Base-by-base conservation (phyloP, 2,113 vertebrate species). In the Potamarius usumacintae region DNA sequence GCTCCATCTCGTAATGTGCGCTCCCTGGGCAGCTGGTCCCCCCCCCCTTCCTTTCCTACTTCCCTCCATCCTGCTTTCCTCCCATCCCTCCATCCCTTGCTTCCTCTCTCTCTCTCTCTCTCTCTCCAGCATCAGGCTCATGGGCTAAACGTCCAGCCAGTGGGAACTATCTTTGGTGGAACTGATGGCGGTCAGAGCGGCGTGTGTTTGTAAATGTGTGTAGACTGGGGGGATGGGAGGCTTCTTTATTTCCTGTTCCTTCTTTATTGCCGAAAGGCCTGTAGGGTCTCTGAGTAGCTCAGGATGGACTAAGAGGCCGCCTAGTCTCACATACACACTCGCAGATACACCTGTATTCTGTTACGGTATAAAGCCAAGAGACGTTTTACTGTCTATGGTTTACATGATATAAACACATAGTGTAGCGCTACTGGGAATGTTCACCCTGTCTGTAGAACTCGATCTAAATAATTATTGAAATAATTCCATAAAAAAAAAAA, bases 1-100 rank as follows among this genome's bases (percentile, higher is more conserved):
- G 93, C 95, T 96, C 95, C 94, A 96, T 96, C 95, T 96, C 95
- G 91, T 96, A 96, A 96, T 95, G 95, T 94, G 94, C 92, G 94
- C 95, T 95, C 94, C 94, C 94, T 93, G 94, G 95, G 95, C 95
- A 96, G 95, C 95, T 96, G 95, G 93, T 94, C 79, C 90, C 90
- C 92, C 92, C 90, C 90, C 85, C 84, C 20, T 90, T 87, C 84
- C 85, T 85, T 89, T 89, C 90, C 86, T 82, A 89, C 69, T 77
- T 90, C 87, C 67, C 74, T 85, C 85, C 85, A 88, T 86, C 91
- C 62, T 78, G 85, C 48, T 84, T 25, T 27, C 69, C 86, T 48
- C 80, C 12, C 63, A 83, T 25, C 27, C 83, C 57, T 80, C 25
- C 58, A 52, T 82, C 65, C 20, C 7, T 50, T 48, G 2, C 71